Percentiles rank a stretch among this genome's conserved stretches.
Conservation (phyloP, 1,140 invertebrate species). For the Drosophila chauvacae region DNA sequence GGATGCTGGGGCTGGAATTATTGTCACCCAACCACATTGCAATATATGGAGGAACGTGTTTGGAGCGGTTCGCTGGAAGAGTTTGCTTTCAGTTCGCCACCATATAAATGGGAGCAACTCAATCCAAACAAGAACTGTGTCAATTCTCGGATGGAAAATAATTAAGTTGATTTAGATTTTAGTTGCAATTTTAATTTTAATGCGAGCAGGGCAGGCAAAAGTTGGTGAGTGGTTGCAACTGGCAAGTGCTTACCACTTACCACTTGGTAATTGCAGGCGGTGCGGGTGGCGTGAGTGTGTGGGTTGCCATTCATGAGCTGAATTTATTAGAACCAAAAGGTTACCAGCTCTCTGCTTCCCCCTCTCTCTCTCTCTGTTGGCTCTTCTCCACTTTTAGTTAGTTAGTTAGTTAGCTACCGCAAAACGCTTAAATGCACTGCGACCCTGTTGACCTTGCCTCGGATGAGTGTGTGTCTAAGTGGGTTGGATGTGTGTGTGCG, state of each 20-base stretch:
- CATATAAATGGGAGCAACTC: slow-evolving; percentile 21
- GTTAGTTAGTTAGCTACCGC: slow-evolving; percentile 58
- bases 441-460: slow-evolving; percentile 67
- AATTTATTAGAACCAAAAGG: slow-evolving; percentile 58
- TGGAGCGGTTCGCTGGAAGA: slow-evolving; percentile 1
- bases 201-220: slow-evolving; percentile 17
- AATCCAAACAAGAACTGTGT: slow-evolving; percentile 45
- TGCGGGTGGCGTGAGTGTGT: slow-evolving; percentile 3
- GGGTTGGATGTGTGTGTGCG: neutral
- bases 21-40: slow-evolving; percentile 49
- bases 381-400: slow-evolving; percentile 42
- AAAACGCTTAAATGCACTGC: slow-evolving; percentile 63
- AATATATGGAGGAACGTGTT: slow-evolving; percentile 43
- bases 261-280: slow-evolving; percentile 61
- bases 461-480: slow-evolving; percentile 14
- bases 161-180: slow-evolving; percentile 42
- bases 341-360: neutral
- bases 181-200: slow-evolving; percentile 45
- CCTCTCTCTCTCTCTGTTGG: neutral
- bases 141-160: slow-evolving; percentile 22
- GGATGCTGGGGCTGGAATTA: slow-evolving; percentile 33
- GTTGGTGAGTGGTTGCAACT: slow-evolving; percentile 21
- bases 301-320: slow-evolving; percentile 57
- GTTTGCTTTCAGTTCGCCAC: slow-evolving; percentile 25
- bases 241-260: slow-evolving; percentile 29